Conservation (phyloP, 2,888 invertebrate species). For the Eledona agricola region DNA sequence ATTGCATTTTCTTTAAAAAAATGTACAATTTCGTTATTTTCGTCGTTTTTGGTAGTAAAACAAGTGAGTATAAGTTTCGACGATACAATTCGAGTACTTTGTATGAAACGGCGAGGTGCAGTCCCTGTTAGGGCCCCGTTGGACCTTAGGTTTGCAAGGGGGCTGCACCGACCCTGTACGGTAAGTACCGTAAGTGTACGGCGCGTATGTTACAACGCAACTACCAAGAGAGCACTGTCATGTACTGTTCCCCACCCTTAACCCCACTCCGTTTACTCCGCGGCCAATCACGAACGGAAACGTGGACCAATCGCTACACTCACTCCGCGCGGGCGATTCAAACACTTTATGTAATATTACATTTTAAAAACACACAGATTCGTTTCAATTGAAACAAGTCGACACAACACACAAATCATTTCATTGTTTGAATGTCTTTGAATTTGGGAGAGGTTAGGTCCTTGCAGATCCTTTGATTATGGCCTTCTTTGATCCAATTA, state of each 20-base stretch:
- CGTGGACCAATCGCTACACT: not conserved
- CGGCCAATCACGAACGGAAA: conserved; percentile 15
- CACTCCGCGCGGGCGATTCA: no score
- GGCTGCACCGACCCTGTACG: conserved; percentile 51
- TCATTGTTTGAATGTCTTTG: no score
- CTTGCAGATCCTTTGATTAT: conserved; percentile 53
- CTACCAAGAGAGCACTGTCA: conserved; percentile 61
- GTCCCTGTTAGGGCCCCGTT: conserved; percentile 37
- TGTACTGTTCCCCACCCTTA: conserved; percentile 45
- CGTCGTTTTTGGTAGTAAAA: no score
- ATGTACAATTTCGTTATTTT: no score
- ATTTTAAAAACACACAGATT: no score
- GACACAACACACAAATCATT: no score
- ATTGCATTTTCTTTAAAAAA: no score
- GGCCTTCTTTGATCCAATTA: conserved; percentile 57
- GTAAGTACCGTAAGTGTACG: conserved; percentile 52
- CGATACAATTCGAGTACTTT: no score
- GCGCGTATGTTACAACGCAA: conserved; percentile 58
- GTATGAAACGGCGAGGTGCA: conserved; percentile 39
- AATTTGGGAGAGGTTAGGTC: no score
- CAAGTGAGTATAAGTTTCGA: no score
- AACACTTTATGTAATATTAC: no score
- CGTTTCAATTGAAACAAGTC: no score
- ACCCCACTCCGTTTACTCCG: conserved; percentile 23
- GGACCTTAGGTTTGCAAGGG: conserved; percentile 40